These are phyloP conservation scores for Bothrops jararaca DNA, from an alignment of 2,113 vertebrate species.

Conservation along the genomic window DNA sequence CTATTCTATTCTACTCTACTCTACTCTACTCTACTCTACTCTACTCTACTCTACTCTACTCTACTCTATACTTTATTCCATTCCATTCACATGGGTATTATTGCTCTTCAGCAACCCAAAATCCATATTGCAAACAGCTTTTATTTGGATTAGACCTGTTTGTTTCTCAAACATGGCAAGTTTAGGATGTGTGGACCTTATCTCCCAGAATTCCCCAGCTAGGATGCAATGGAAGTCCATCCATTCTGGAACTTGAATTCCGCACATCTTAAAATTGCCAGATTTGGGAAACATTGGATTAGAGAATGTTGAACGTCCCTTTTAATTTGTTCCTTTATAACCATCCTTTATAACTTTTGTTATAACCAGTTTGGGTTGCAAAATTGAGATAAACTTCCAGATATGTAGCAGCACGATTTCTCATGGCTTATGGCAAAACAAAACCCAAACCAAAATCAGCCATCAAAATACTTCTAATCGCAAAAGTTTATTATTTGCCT, in stretches of 20 bases:
- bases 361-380: background rate
- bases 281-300: background rate
- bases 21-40: too few species aligned
- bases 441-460: background rate
- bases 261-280: background rate
- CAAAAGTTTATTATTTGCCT: background rate
- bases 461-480: background rate
- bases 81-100: background rate
- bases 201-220: background rate
- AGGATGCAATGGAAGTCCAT: background rate
- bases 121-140: background rate
- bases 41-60: too few species aligned
- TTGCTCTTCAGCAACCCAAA: background rate
- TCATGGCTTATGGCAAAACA: background rate
- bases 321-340: background rate
- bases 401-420: background rate
- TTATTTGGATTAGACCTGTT: background rate
- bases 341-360: background rate
- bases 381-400: background rate
- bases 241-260: too few species aligned
- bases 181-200: background rate
- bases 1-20: too few species aligned
- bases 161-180: background rate
- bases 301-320: background rate
- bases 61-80: too few species aligned